Percentiles rank a stretch among this genome's conserved stretches.
These are phyloP conservation scores for Corythornis cristatus DNA, from an alignment of 2,113 vertebrate species.

Conservation along the genomic window DNA sequence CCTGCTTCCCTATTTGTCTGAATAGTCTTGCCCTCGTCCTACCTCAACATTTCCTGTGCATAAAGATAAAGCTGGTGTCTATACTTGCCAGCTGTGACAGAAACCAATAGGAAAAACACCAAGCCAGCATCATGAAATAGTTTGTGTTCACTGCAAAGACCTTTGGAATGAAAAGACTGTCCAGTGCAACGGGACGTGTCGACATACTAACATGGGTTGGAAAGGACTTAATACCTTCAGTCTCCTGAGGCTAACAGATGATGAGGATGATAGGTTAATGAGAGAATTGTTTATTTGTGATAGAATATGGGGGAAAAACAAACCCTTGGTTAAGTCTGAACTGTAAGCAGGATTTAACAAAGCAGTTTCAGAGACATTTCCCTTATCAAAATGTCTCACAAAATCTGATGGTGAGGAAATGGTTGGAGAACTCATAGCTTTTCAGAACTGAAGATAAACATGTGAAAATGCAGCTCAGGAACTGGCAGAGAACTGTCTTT, in stretches of 20 bases:
- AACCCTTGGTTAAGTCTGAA: neutral
- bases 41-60: neutral
- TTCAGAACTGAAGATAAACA: neutral
- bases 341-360: neutral
- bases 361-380: neutral
- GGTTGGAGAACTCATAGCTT: slow-evolving; percentile 10
- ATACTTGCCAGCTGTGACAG: neutral
- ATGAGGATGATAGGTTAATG: neutral
- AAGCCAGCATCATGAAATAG: neutral
- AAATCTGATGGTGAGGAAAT: slow-evolving; percentile 37
- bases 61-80: neutral
- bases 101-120: neutral
- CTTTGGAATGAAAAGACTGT: neutral
- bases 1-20: neutral
- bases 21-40: neutral
- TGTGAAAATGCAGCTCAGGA: neutral
- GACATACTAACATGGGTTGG: neutral
- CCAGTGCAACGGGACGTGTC: neutral
- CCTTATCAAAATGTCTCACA: slow-evolving; percentile 45
- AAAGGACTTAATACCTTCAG: neutral
- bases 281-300: neutral
- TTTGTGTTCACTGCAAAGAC: neutral
- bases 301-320: neutral
- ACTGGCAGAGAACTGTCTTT: neutral
- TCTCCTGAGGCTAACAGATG: neutral